These are phyloP conservation scores for human (Homo sapiens) DNA, from an alignment of 2,113 vertebrate species.

Conservation along the genomic window DNA sequence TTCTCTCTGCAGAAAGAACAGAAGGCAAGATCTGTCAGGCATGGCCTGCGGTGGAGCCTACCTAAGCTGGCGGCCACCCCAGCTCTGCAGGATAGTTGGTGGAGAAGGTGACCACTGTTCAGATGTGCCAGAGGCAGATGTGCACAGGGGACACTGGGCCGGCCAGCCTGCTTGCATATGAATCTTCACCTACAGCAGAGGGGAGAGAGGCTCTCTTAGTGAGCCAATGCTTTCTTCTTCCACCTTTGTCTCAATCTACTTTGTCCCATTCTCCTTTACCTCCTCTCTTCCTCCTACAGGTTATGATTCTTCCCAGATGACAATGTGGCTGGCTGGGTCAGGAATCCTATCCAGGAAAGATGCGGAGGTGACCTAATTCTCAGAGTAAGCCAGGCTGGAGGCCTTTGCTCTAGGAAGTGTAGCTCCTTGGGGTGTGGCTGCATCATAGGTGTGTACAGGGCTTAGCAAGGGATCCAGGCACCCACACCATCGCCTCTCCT, in stretches of 20 bases:
- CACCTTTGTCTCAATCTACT: conserved; percentile 82
- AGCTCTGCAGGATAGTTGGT: background rate
- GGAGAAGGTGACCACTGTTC: background rate
- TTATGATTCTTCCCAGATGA: conserved; percentile 33
- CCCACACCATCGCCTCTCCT: background rate
- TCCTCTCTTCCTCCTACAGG: background rate
- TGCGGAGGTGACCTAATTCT: conserved; percentile 70
- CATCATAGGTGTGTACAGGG: background rate
- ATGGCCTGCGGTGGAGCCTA: background rate
- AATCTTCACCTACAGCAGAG: conserved; percentile 82
- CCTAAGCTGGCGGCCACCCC: background rate
- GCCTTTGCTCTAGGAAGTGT: background rate
- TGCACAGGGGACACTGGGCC: conserved; percentile 72
- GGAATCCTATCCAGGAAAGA: conserved; percentile 61
- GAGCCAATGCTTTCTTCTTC: conserved; percentile 58
- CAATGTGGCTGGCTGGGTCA: conserved; percentile 29
- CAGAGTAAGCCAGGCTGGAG: conserved; percentile 39
- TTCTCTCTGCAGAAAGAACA: background rate
- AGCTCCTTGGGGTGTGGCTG: conserved; percentile 11
- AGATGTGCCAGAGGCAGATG: background rate
- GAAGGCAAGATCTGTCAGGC: background rate
- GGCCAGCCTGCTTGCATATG: conserved; percentile 85
- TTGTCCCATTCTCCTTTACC: background rate
- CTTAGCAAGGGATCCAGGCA: background rate
- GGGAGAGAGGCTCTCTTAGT: conserved; percentile 75